phyloP scores from a whole-genome alignment of 2,888 invertebrate species.

The Drosophila robusta region DNA sequence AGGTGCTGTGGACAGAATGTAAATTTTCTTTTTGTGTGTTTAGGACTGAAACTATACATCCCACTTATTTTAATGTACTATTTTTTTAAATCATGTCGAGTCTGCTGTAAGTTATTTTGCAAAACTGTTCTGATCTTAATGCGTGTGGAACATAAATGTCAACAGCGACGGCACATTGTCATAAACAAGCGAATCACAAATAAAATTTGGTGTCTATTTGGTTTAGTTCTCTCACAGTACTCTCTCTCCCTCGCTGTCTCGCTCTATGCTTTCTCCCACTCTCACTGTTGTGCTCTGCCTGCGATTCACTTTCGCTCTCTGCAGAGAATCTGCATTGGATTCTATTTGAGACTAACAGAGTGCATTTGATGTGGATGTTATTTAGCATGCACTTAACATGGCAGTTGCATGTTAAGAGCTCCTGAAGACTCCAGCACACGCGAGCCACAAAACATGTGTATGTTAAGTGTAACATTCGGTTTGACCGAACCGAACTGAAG shows the following conservation, averaged over 20 bases:
- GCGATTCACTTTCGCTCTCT: constrained; percentile 2
- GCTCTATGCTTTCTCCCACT: not conserved
- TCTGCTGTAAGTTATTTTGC: constrained; percentile 22
- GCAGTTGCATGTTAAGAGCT: constrained; percentile 10
- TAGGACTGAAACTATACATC: no score
- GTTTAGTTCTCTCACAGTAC: not conserved
- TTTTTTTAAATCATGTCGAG: not conserved
- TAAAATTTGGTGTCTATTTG: constrained; percentile 19
- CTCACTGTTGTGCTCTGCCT: not conserved
- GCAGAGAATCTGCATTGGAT: constrained; percentile 13
- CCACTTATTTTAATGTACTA: not conserved
- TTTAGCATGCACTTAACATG: constrained; percentile 14
- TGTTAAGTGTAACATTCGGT: constrained; percentile 40
- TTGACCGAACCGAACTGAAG: constrained; percentile 66
- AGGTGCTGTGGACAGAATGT: no score
- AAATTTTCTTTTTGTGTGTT: no score
- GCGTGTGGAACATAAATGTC: constrained; percentile 55
- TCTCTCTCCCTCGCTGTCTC: not conserved
- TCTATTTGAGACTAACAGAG: constrained; percentile 9
- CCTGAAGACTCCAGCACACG: constrained; percentile 29
- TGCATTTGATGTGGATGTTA: constrained; percentile 55
- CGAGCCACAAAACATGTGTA: constrained; percentile 1
- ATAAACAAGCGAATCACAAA: constrained; percentile 40
- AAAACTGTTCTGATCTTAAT: constrained; percentile 24
- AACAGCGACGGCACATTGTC: constrained; percentile 37